These are phyloP conservation scores for Vidua chalybeata DNA, from an alignment of 2,113 vertebrate genomes.

Conservation along the genomic window DNA sequence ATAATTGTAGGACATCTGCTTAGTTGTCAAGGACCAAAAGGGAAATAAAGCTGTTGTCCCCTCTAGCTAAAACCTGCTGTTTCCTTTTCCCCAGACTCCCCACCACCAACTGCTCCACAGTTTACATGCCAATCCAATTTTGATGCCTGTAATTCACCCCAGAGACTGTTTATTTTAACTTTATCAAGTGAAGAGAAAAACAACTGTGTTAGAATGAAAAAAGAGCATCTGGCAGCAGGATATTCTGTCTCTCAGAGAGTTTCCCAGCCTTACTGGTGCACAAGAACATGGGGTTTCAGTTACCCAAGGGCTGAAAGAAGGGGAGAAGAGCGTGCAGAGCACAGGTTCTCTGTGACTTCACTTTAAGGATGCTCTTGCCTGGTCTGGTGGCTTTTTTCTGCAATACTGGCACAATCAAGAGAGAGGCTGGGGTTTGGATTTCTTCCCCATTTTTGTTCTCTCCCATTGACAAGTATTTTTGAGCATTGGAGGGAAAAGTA, in stretches of 20 bases:
- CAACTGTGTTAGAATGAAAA: conserved; percentile 60
- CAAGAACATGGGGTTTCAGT: not conserved
- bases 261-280: not conserved
- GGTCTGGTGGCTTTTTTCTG: not conserved
- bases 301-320: not conserved
- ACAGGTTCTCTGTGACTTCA: not conserved
- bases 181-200: conserved; percentile 74
- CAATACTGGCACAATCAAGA: not conserved
- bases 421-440: not conserved
- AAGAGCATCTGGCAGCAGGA: conserved; percentile 50
- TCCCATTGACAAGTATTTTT: not conserved
- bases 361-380: not conserved
- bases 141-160: conserved; percentile 68
- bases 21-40: conserved; percentile 79
- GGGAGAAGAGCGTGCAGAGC: not conserved
- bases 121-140: conserved; percentile 79
- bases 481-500: not conserved
- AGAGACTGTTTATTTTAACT: conserved; percentile 78
- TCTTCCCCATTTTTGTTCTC: not conserved
- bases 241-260: not conserved
- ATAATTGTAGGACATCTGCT: conserved; percentile 84
- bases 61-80: conserved; percentile 85
- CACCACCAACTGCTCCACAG: conserved; percentile 78
- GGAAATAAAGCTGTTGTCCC: conserved; percentile 85
- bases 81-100: conserved; percentile 74